Conservation (phyloP, 2,113 vertebrate genomes). For the Megaceryle maxima region DNA sequence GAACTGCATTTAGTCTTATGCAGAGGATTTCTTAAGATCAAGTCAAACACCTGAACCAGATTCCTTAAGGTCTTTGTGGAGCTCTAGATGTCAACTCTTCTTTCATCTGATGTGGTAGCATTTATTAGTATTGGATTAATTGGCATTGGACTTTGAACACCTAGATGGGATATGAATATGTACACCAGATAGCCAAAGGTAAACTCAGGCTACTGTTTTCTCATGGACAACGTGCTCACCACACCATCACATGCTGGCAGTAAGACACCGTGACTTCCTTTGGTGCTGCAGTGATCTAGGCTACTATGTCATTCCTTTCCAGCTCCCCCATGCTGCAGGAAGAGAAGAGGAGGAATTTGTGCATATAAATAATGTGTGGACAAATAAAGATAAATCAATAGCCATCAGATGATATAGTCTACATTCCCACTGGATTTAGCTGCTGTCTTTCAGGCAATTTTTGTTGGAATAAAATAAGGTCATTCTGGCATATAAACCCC, state of each 20-base stretch:
- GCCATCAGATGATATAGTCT: neutral
- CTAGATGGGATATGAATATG: neutral
- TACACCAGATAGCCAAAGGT: neutral
- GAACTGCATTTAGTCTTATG: neutral
- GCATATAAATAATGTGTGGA: neutral
- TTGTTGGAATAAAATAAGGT: neutral
- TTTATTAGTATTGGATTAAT: neutral
- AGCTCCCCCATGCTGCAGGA: neutral
- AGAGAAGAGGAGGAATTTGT: neutral
- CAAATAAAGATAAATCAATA: neutral
- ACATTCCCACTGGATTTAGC: neutral
- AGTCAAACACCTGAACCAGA: neutral
- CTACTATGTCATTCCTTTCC: neutral
- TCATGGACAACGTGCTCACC: neutral
- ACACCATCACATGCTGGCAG: neutral
- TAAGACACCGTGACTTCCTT: neutral
- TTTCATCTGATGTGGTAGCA: neutral
- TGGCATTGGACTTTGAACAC: neutral
- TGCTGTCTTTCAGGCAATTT: neutral
- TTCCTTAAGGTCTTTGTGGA: neutral
- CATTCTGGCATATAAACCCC: neutral
- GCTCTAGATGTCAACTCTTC: neutral
- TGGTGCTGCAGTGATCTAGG: neutral
- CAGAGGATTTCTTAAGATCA: neutral
- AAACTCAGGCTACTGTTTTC: neutral